Evolutionary conservation across 1,140 invertebrate species (phyloP), one percentile per base, ranked within the genome.

Genomic region (Tenebrio molitor): DNA sequence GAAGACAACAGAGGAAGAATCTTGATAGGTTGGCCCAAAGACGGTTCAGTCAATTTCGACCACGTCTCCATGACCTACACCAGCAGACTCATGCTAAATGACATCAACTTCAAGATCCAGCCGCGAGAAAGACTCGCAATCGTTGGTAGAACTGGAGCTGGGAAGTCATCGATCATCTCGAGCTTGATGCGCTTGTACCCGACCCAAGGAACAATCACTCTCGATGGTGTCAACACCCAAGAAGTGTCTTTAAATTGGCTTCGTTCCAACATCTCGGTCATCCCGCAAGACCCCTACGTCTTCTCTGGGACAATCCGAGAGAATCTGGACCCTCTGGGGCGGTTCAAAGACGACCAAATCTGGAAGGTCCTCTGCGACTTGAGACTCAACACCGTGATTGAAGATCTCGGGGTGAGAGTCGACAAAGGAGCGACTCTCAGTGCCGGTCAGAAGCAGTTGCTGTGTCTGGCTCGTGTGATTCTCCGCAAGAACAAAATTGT

Each of bases 391-490:
- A 17, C 73, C 17, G 21, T 71, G 1, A 69, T 81, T 5, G 36
- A 65, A 16, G 36, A 70, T 42, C 71, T 84, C 1, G 75, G 79
- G 53, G 71, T 10, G 44, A 76, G 72, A 53, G 86, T 93, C 21
- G 91, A 92, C 79, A 88, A 89, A 21, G 92, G 92, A 0, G 78
- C 82, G 1, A 93, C 92, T 81, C 90, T 93, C 72, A 93, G 91
- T 67, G 88, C 92, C n/a, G 93, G 93, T 0, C 92, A 95, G 81
- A 85, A 91, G 29, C 94, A 95, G 79, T 82, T 96, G 7, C 79
- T 96, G 0, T 95, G 93, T 78, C 82, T 95, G 72, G 93, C 92
- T 1, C 84, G 93, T 74, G 92, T 93, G 0, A 85, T 95, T 23
- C 79, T 95, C 0, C 84, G 90, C 17, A 89, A 91, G 14, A 92